Evolutionary conservation across 2,888 invertebrate genomes (phyloP), one percentile per base, ranked within the genome.

Genomic region (Eurytoma californica): DNA sequence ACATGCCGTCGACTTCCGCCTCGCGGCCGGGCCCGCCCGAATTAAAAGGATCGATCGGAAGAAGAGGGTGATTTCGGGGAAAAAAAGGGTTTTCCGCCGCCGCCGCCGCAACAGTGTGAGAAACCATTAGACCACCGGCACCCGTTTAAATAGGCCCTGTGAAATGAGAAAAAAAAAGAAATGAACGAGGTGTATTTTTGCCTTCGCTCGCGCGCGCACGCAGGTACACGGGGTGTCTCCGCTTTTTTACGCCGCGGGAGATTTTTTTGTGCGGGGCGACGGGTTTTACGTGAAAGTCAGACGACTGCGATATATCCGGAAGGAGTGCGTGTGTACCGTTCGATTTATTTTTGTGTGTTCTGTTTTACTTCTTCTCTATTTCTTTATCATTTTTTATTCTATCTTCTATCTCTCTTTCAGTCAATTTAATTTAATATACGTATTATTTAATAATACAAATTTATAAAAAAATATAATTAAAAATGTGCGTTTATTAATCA

Each of bases 11-110:
- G 53, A 80, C 77, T 73, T 77, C 77, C 80, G 14, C 39, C 16
- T 20, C 18, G 49, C 20, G 49, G 49, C 28, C 5, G 16, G 16
- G 53, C 3, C 49, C 20, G 20, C 39, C 65, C 28, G 39, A n/a
- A 61, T 61, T 61, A 30, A n/a, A 66, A 70, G 51, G 60, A 53
- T 39, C 39, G 39, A 39, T 39, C 39, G 58, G 49, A 18, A 24
- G 24, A 12, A 60, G 53, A 16, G 24, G 13, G 53, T 66, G 49
- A 78, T 81, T 78, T 78, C 28, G 61, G 68, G 39, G 39, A 39
- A 81, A 75, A 80, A 81, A 81, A 79, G 81, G 81, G 81, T 81
- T 81, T 81, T 81, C 81, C 81, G 73, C 72, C 63, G 30, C 28
- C 28, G 28, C 58, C 55, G 67, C 55, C 14, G 2, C 24, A 7